A percentile compares a stretch with the other conserved stretches of the same genome.
Evolutionary conservation across 2,888 invertebrate genomes (phyloP).

Genomic region (Melipona beecheii): DNA sequence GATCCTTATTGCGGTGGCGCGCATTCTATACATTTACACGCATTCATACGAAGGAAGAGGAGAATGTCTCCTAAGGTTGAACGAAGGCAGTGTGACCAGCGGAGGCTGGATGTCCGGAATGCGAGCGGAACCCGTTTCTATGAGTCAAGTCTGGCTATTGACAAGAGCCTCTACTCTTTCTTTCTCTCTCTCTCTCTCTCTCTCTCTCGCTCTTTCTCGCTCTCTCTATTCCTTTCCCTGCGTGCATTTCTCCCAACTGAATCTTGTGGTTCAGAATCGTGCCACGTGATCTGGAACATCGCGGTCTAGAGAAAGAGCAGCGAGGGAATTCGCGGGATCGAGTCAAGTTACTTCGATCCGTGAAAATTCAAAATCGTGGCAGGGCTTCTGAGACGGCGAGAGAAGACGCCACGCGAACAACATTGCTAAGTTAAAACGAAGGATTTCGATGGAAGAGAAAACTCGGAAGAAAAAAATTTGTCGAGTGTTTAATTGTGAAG

Average conservation of each 20-base stretch:
- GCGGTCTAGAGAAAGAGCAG: slow-evolving; percentile 19
- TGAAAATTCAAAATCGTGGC: slow-evolving; percentile 54
- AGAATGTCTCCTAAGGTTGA: slow-evolving; percentile 32
- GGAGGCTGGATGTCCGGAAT: slow-evolving; percentile 75
- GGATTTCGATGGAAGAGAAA: background rate
- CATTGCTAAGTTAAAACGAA: background rate
- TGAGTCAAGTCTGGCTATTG: slow-evolving; percentile 78
- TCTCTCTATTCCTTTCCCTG: slow-evolving; percentile 10
- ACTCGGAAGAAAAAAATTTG: background rate
- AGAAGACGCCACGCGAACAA: too few relatives aligned
- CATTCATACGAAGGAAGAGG: slow-evolving; percentile 10
- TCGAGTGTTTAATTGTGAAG: background rate
- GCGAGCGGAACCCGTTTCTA: slow-evolving; percentile 81
- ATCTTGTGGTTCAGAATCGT: slow-evolving; percentile 69
- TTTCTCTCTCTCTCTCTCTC: slow-evolving; percentile 8
- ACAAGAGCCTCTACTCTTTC: slow-evolving; percentile 68
- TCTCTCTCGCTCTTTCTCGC: slow-evolving; percentile 5
- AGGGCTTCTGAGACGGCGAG: slow-evolving; percentile 21
- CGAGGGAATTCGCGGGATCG: slow-evolving; percentile 61
- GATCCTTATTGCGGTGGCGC: background rate
- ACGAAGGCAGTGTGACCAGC: slow-evolving; percentile 58
- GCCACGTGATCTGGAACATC: slow-evolving; percentile 69
- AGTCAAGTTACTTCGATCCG: slow-evolving; percentile 60
- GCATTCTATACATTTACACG: slow-evolving; percentile 1
- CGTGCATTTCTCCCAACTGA: slow-evolving; percentile 13